phyloP scores from a whole-genome alignment of 2,797 vertebrate species.

The Sebastes taczanowskii region DNA sequence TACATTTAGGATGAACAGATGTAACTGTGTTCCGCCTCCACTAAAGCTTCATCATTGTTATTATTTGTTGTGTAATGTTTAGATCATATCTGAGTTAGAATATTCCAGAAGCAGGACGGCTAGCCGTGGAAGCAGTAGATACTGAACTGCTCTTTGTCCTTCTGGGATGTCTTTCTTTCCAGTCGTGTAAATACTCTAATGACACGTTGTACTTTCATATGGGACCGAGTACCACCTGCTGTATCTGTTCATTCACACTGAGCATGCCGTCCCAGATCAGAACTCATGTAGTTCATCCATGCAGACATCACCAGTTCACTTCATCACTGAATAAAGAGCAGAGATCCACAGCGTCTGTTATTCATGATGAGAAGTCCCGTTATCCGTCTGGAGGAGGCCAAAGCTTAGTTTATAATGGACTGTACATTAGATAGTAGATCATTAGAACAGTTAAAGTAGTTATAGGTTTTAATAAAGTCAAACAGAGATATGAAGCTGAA shows the following conservation, averaged over 20 bases:
- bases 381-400: too few species aligned
- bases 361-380: too few species aligned
- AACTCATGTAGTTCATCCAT: too few species aligned
- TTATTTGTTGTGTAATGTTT: not conserved
- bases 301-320: too few species aligned
- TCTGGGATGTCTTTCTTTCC: slow-evolving; percentile 1
- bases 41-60: not conserved
- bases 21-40: not conserved
- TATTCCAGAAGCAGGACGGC: not conserved
- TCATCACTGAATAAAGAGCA: not conserved
- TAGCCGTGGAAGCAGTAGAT: not conserved
- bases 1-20: slow-evolving; percentile 11
- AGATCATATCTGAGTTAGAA: not conserved
- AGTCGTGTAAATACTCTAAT: slow-evolving; percentile 26
- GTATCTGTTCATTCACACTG: not conserved
- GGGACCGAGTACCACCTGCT: not conserved
- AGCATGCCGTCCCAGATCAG: slow-evolving; percentile 7
- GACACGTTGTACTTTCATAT: slow-evolving; percentile 16
- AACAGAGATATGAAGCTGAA: too few species aligned
- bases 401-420: too few species aligned
- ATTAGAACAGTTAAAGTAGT: too few species aligned
- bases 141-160: not conserved
- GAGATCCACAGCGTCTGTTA: not conserved
- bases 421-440: too few species aligned
- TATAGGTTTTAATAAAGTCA: too few species aligned